These are phyloP conservation scores for Bagarius yarrelli DNA, from an alignment of 2,113 vertebrate genomes.

Conservation along the genomic window DNA sequence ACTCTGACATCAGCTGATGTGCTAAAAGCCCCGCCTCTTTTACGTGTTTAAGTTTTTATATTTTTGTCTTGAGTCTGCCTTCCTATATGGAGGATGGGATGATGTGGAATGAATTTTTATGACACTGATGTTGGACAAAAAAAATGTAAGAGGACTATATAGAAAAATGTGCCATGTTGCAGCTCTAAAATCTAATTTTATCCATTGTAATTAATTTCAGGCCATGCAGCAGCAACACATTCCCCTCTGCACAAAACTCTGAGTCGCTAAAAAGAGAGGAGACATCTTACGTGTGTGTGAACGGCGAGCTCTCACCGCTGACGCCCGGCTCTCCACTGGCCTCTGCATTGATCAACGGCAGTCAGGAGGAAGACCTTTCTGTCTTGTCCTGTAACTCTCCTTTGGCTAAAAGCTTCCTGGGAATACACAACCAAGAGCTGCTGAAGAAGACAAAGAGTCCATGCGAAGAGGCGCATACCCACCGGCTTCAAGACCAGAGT, in stretches of 20 bases:
- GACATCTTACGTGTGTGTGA: slow-evolving; percentile 32
- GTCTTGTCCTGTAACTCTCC: slow-evolving; percentile 66
- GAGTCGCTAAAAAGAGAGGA: slow-evolving; percentile 28
- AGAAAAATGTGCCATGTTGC: too few species aligned
- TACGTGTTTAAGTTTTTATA: too few species aligned
- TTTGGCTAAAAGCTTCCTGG: slow-evolving; percentile 84
- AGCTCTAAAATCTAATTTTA: background rate
- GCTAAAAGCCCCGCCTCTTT: too few species aligned
- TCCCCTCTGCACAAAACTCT: slow-evolving; percentile 31
- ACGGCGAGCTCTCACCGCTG: slow-evolving; percentile 33
- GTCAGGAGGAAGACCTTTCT: slow-evolving; percentile 60
- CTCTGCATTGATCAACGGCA: slow-evolving; percentile 63
- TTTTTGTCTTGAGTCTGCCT: too few species aligned
- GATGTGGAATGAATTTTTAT: too few species aligned
- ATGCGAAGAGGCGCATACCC: slow-evolving; percentile 74
- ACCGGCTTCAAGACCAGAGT: slow-evolving; percentile 48
- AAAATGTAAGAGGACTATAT: too few species aligned
- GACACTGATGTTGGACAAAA: too few species aligned
- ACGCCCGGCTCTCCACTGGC: slow-evolving; percentile 47
- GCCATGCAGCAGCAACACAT: slow-evolving; percentile 28
- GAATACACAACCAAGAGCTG: slow-evolving; percentile 84
- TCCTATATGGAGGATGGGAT: too few species aligned
- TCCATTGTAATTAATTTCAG: slow-evolving; percentile 42
- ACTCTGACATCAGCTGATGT: too few species aligned
- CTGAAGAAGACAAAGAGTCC: slow-evolving; percentile 87